Conservation (phyloP, 1,140 invertebrate genomes). For the Ephestia elutella region DNA sequence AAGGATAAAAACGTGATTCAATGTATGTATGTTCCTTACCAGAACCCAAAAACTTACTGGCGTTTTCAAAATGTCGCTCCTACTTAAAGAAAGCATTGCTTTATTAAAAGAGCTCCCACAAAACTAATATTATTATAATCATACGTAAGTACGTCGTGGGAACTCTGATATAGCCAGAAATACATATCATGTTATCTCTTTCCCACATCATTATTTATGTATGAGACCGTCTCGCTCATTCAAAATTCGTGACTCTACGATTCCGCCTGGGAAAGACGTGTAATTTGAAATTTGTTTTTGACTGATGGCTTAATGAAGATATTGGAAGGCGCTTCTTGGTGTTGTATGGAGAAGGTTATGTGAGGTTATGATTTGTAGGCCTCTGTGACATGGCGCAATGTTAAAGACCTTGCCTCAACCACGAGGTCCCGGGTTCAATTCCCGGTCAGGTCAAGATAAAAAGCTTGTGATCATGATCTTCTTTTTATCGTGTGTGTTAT, state of each 20-base stretch:
- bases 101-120: neutral
- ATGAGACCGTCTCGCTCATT: neutral
- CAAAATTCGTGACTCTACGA: conserved; percentile 8
- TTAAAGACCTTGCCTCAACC: too few species aligned
- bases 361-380: too few species aligned
- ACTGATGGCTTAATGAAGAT: conserved; percentile 4
- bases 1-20: too few species aligned
- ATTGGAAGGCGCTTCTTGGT: neutral
- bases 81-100: neutral
- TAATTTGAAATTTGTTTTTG: conserved; percentile 9
- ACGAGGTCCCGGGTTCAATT: too few species aligned
- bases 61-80: too few species aligned
- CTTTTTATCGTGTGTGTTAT: too few species aligned
- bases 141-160: conserved; percentile 7
- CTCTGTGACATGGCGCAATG: too few species aligned
- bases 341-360: neutral
- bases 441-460: too few species aligned
- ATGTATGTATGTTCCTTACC: too few species aligned
- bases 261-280: neutral
- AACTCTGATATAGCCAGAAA: neutral
- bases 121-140: conserved; percentile 5
- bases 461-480: too few species aligned
- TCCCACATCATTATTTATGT: neutral
- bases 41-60: too few species aligned
- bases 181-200: conserved; percentile 4